Base-by-base conservation (phyloP, 1,140 invertebrate species). In the Leptonema lineaticorne region DNA sequence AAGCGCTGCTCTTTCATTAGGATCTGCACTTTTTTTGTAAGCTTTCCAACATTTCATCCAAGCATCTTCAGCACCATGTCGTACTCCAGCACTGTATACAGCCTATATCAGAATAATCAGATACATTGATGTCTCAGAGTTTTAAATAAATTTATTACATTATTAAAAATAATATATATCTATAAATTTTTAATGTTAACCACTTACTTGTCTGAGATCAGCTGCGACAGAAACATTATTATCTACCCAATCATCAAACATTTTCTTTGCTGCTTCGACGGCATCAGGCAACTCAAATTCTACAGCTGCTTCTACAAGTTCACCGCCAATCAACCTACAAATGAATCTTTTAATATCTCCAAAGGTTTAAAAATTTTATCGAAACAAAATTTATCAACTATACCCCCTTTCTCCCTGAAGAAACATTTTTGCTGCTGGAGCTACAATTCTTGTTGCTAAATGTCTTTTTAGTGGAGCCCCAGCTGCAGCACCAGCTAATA, bases 21-120 rank as follows among this genome's bases (percentile, higher is more conserved):
- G 84, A 28, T 89, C 81, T 56, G 81, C 82, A n/a, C 87, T 87
- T 20, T 83, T 84, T 65, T 87, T 85, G 75, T 90, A 93, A 45
- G 83, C 82, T 11, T 86, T 77, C 88, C 90, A 93, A 70, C 89
- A 91, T 75, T 87, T 84, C 45, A 88, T 83, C 92, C 92, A 94
- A 74, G 92, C 91, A 8, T 81, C 77, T 59, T 87, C 84, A 0
- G 85, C 85, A 0, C 91, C 91, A 73, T 89, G 88, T 72, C 85
- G 85, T 9, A 88, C 81, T 76, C 90, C 92, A 41, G 90, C 88
- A 22, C 86, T 85, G 74, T 93, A 93, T 28, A 70, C 71, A 11
- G 71, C 71, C 71, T 73, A 41, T 7, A 65, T 26, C 9, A 37
- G 57, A 20, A 1, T 2, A 59, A 33, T 4, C 1, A 59, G 33